Evolutionary conservation across 2,888 invertebrate species (phyloP), one percentile per base, ranked within the genome.

Genomic region (Polyommatus icarus): DNA sequence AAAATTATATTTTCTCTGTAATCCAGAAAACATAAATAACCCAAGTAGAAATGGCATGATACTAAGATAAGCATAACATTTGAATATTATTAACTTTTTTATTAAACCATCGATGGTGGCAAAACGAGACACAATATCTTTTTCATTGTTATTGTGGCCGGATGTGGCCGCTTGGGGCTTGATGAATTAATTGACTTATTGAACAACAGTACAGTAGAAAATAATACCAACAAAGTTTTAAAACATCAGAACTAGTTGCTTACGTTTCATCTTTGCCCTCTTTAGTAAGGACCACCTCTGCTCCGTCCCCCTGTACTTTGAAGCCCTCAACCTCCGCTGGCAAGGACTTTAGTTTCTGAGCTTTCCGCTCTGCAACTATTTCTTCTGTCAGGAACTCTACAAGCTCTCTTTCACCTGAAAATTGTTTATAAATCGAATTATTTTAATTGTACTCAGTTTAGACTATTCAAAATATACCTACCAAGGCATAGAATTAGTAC

Each of bases 311-410:
- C 78, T 96, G 95, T 0, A 98, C 96, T 78, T 95, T 94, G 87
- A 99, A 99, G 1, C 98, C 98, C 32, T 97, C 96, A 32, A 99
- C 87, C 80, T 96, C 96, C 0, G 96, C 94, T 0, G 98, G 97
- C 82, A 98, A 94, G 0, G 95, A 95, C 88, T 97, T 96, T 20
- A 96, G 88, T 87, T 97, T 97, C 85, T 96, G 97, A 2, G 97
- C 96, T 87, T 98, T 97, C 83, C 97, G 96, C 88, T 99, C 99
- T 0, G 98, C 97, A 40, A 97, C 95, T 81, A 99, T 99, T 93
- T 99, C 99, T 85, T 99, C 98, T 1, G 97, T 96, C 40, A 99
- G 92, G 87, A 99, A 99, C 87, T 98, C 98, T 0, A 98, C 97
- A 76, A 99, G 93, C 86, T 98, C 98, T 82, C 96, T 95, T 88